Conservation (phyloP, 2,113 vertebrate species). For the Chaetura pelagica region DNA sequence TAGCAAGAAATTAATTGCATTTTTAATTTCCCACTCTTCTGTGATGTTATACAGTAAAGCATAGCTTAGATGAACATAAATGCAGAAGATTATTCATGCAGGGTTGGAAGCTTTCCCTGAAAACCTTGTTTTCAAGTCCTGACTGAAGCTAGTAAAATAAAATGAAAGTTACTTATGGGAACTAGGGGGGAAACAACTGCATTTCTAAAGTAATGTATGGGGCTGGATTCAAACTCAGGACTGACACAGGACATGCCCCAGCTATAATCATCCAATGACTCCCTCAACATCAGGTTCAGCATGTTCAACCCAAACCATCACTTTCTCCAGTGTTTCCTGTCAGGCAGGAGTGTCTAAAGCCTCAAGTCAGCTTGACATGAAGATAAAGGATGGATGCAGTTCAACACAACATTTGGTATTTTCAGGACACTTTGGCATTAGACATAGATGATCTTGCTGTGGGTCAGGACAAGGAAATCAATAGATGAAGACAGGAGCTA, state of each 20-base stretch:
- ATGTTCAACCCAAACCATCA: background rate
- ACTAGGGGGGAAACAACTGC: background rate
- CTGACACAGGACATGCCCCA: background rate
- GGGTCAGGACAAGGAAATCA: background rate
- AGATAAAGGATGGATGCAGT: background rate
- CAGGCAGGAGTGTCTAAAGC: background rate
- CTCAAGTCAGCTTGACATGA: background rate
- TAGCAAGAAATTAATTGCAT: constrained; percentile 20
- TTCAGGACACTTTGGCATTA: background rate
- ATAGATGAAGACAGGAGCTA: background rate
- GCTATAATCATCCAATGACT: background rate
- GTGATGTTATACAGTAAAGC: background rate
- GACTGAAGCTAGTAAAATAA: background rate
- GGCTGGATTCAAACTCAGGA: background rate
- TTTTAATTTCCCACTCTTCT: constrained; percentile 14
- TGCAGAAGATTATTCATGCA: background rate
- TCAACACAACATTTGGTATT: background rate
- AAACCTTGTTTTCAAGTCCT: background rate
- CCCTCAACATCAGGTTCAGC: background rate
- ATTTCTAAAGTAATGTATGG: background rate
- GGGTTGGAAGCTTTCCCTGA: background rate
- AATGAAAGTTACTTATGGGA: background rate
- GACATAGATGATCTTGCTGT: background rate
- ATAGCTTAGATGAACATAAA: background rate
- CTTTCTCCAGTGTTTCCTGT: background rate